Conservation (phyloP, 2,797 vertebrate genomes). For the Myoxocephalus aenaeus region DNA sequence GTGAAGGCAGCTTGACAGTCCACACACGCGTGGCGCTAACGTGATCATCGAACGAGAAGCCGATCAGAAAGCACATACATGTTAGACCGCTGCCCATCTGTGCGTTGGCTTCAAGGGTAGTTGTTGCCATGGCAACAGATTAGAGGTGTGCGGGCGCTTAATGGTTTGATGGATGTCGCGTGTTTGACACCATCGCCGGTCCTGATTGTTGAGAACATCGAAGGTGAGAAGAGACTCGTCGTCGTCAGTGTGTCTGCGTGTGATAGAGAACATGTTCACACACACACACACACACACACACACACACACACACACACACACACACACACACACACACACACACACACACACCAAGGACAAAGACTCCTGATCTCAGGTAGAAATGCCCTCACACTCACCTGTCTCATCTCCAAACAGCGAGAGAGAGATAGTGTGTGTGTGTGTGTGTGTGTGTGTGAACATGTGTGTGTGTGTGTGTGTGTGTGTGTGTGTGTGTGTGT, state of each 20-base stretch:
- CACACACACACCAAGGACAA: conserved; percentile 61
- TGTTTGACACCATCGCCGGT: conserved; percentile 55
- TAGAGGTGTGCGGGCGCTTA: conserved; percentile 34
- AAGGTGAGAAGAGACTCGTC: conserved; percentile 55
- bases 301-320: too few species aligned
- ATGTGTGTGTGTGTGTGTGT: conserved; percentile 34
- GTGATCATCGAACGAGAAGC: conserved; percentile 64
- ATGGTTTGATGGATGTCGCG: conserved; percentile 68
- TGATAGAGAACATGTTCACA: conserved; percentile 40
- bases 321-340: too few species aligned
- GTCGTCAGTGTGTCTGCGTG: conserved; percentile 24
- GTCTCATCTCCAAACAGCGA: conserved; percentile 54
- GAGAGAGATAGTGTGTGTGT: too few species aligned
- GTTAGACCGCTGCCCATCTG: conserved; percentile 49
- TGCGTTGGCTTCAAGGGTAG: conserved; percentile 28
- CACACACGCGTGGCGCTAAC: conserved; percentile 68
- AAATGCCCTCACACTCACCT: conserved; percentile 50
- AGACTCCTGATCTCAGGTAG: conserved; percentile 43
- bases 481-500: conserved; percentile 37
- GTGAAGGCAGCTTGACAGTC: conserved; percentile 59
- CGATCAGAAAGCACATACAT: conserved; percentile 70
- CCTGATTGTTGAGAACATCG: conserved; percentile 51
- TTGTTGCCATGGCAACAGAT: conserved; percentile 73
- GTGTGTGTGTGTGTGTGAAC: conserved; percentile 15
- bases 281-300: too few species aligned